Base-by-base conservation (phyloP, 2,113 vertebrate genomes). In the Macroglossus sobrinus region DNA sequence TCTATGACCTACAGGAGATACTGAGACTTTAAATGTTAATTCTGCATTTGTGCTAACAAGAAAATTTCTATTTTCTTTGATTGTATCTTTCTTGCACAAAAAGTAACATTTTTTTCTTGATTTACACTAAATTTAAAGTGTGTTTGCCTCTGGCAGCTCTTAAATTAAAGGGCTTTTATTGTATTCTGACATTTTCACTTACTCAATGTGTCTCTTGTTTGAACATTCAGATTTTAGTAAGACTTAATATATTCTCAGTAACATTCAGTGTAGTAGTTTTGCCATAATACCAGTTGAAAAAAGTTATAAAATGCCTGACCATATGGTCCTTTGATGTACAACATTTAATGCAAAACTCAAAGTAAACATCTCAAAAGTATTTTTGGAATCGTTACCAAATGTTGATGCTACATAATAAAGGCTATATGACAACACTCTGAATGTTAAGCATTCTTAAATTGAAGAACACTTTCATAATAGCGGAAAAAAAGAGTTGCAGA, bases 311-410 rank as follows among this genome's bases (percentile, higher is more conserved):
- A 94, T 63, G 89, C 45, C 91, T 76, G 69, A 95, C 96, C 97
- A 98, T 98, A 98, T 98, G 98, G 95, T 98, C 43, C 43, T 90
- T 92, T 89, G 47, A 68, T 97, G 89, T 93, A 98, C 90, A 97
- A 35, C 63, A 94, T 95, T 95, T 97, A 98, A 95, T 93, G 96
- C 16, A 97, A 98, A 98, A 97, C 91, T 97, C 55, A 74, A 98
- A 98, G 96, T 72, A 97, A 97, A 97, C 68, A 96, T 97, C 97
- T 97, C 16, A 97, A 96, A 97, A 98, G 97, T 98, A 97, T 96
- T 98, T 97, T 97, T 96, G 94, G 84, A 96, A 57, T 92, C 85
- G 79, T 97, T 97, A 97, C 94, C 84, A 98, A 98, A 98, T 98
- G 96, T 97, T 98, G 94, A 95, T 97, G 15, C 84, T 97, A 75